A percentile compares a stretch with the other conserved stretches of the same genome.
Evolutionary conservation across 2,888 invertebrate species (phyloP).

Genomic region (Rhagium mordax): DNA sequence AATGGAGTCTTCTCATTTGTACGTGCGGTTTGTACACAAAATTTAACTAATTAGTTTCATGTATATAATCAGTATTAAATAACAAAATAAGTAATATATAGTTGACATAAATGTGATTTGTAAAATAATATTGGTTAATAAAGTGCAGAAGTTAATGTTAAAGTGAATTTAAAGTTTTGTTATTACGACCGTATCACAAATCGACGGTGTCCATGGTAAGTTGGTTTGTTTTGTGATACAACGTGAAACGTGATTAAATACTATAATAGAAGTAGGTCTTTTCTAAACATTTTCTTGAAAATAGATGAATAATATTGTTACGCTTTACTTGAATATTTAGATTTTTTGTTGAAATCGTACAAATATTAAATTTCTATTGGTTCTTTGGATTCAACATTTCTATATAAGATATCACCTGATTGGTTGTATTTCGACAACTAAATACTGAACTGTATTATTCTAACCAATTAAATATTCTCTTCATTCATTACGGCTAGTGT

Average conservation of each 20-base stretch:
- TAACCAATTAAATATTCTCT: conserved; percentile 71
- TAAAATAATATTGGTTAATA: conserved; percentile 50
- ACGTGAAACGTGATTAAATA: conserved; percentile 42
- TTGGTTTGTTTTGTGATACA: conserved; percentile 59
- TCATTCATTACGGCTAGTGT: conserved; percentile 64
- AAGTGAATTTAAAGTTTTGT: conserved; percentile 51
- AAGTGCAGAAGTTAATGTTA: conserved; percentile 49
- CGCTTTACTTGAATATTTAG: background rate
- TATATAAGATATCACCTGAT: conserved; percentile 70
- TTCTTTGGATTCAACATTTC: conserved; percentile 70
- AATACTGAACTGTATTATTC: conserved; percentile 71
- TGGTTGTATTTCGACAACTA: conserved; percentile 71
- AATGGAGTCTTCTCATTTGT: conserved; percentile 70
- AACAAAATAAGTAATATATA: conserved; percentile 57
- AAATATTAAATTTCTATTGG: conserved; percentile 66
- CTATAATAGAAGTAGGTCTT: conserved; percentile 38
- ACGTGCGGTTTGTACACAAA: conserved; percentile 69
- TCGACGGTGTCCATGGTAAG: conserved; percentile 70
- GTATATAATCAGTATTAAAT: conserved; percentile 59
- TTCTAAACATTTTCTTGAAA: background rate
- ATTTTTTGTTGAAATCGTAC: conserved; percentile 38
- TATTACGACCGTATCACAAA: conserved; percentile 48
- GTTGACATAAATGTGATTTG: conserved; percentile 56
- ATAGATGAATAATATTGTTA: background rate
- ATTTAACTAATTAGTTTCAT: conserved; percentile 65